Conservation (phyloP, 2,113 vertebrate genomes). For the Recurvirostra avosetta region DNA sequence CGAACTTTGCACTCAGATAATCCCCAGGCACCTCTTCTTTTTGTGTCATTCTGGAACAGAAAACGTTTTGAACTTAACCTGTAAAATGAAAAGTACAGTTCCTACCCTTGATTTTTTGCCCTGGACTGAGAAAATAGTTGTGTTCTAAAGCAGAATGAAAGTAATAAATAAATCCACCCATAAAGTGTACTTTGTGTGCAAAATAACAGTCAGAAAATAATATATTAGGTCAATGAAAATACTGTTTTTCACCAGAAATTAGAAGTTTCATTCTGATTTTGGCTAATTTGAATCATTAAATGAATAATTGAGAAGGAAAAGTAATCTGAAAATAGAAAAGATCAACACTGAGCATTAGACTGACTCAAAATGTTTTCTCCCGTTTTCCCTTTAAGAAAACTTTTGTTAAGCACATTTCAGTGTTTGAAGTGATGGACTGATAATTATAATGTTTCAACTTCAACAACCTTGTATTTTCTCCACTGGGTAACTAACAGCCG, state of each 20-base stretch:
- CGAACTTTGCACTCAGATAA: not conserved
- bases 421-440: not conserved
- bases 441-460: not conserved
- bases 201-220: not conserved
- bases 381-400: not conserved
- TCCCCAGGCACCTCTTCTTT: not conserved
- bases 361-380: not conserved
- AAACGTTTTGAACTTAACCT: not conserved
- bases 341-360: not conserved
- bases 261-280: not conserved
- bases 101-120: not conserved
- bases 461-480: not conserved
- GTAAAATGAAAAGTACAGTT: not conserved
- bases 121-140: not conserved
- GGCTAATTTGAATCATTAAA: not conserved
- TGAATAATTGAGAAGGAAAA: not conserved
- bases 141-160: not conserved
- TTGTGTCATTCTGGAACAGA: not conserved
- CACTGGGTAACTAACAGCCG: not conserved
- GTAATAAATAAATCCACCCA: not conserved
- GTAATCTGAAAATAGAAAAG: not conserved
- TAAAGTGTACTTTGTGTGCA: not conserved
- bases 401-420: not conserved
- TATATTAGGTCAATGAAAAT: not conserved
- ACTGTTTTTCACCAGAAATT: not conserved